phyloP scores from a whole-genome alignment of 1,140 invertebrate genomes.

The Drosophila lini region DNA sequence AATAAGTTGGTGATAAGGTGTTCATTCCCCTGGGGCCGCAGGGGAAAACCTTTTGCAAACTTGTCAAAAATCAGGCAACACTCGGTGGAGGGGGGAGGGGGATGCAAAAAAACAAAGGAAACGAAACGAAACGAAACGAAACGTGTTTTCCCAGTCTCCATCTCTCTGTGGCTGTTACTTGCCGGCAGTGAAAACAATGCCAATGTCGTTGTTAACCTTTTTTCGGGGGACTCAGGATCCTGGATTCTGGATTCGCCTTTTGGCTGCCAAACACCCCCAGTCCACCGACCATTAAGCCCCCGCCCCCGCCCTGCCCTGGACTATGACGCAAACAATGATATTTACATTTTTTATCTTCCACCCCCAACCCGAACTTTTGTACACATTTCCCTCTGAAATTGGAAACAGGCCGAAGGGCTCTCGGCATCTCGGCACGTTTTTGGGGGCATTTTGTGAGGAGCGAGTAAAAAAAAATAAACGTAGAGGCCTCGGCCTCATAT shows the following conservation, averaged over 20 bases:
- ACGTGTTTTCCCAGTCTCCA: conserved; percentile 58
- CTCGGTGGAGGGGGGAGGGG: conserved; percentile 22
- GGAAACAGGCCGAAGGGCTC: conserved; percentile 53
- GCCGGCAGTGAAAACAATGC: conserved; percentile 67
- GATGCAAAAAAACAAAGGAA: conserved; percentile 16
- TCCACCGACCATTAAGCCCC: conserved; percentile 4
- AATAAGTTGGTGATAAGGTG: conserved; percentile 83
- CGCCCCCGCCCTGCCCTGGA: conserved; percentile 7
- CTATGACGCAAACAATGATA: conserved; percentile 81
- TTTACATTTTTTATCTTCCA: conserved; percentile 77
- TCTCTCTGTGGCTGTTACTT: conserved; percentile 13
- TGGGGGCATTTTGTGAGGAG: conserved; percentile 65
- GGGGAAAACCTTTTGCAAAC: conserved; percentile 64
- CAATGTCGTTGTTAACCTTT: conserved; percentile 82
- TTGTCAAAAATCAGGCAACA: conserved; percentile 75
- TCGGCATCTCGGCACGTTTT: conserved; percentile 62
- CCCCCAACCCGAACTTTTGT: conserved; percentile 1
- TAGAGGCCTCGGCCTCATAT: conserved; percentile 58
- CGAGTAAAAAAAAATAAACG: conserved; percentile 56
- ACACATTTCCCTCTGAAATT: conserved; percentile 74
- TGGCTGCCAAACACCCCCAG: conserved; percentile 16
- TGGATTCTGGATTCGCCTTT: conserved; percentile 25
- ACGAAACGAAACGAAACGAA: conserved; percentile 57
- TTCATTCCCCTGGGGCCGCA: conserved; percentile 75
- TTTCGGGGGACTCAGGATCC: conserved; percentile 22